Evolutionary conservation across 2,797 vertebrate genomes (phyloP).

Genomic region (Arrhamphus sclerolepis): DNA sequence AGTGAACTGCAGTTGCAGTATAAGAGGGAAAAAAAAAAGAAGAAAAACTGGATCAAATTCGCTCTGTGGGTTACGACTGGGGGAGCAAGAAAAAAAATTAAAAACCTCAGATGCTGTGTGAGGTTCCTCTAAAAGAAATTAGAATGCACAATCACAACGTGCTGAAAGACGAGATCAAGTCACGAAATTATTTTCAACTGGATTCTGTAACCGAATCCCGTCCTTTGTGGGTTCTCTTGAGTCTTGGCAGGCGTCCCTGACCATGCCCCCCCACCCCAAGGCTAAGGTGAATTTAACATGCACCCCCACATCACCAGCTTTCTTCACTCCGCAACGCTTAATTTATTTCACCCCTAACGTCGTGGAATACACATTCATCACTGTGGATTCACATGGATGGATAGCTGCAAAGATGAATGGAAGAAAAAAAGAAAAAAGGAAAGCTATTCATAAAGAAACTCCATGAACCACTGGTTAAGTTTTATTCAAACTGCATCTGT

Average conservation of each 20-base stretch:
- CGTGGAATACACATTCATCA: conserved; percentile 48
- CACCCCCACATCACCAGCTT: conserved; percentile 48
- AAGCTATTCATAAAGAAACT: conserved; percentile 21
- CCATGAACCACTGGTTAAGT: conserved; percentile 56
- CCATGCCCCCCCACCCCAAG: conserved; percentile 45
- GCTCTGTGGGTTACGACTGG: conserved; percentile 15
- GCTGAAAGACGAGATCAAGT: conserved; percentile 68
- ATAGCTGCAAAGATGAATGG: neutral
- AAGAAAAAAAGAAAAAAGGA: neutral
- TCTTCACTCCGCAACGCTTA: conserved; percentile 63
- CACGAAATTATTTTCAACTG: conserved; percentile 73
- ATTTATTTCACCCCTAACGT: conserved; percentile 65
- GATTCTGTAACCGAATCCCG: conserved; percentile 73
- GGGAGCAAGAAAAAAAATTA: conserved; percentile 10
- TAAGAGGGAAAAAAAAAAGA: conserved; percentile 1
- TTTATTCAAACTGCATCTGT: conserved; percentile 68
- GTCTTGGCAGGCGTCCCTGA: conserved; percentile 62
- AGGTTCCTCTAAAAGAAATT: conserved; percentile 62
- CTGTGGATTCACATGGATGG: conserved; percentile 9
- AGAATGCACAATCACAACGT: conserved; percentile 76
- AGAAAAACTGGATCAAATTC: conserved; percentile 5
- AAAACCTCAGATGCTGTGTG: conserved; percentile 32
- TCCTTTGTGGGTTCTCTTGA: conserved; percentile 56
- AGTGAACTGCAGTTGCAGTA: neutral
- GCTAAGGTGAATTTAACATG: conserved; percentile 69